A percentile compares a stretch with the other conserved stretches of the same genome.
phyloP scores from a whole-genome alignment of 2,888 invertebrate genomes.

The Acrobasis suavella region DNA sequence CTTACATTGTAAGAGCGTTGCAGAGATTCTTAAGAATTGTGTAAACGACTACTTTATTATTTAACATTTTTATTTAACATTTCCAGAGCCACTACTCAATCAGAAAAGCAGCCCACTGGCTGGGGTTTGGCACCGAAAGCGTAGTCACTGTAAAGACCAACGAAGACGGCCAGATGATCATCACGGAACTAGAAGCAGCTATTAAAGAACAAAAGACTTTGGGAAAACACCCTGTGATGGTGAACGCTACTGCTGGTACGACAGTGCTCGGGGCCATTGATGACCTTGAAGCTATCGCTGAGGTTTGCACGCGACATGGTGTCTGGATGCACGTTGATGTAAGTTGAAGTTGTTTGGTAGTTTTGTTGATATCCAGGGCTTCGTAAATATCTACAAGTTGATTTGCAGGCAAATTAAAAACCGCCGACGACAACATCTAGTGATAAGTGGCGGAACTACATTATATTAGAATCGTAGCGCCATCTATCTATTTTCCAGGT shows the following conservation, averaged over 20 bases:
- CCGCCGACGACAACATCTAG: no score
- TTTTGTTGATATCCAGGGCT: no score
- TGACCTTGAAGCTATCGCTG: constrained; percentile 85
- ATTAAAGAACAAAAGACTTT: constrained; percentile 71
- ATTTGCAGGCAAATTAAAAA: no score
- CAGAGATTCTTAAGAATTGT: no score
- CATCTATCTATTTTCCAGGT: no score
- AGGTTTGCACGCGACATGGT: constrained; percentile 85
- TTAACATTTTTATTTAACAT: background rate
- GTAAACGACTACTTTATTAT: no score
- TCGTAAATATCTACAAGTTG: no score
- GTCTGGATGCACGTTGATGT: constrained; percentile 94
- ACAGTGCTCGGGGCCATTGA: constrained; percentile 94
- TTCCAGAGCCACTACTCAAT: constrained; percentile 91
- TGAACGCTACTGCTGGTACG: constrained; percentile 90
- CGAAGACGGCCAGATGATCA: constrained; percentile 85
- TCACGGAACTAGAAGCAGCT: constrained; percentile 81
- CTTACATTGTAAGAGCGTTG: constrained; percentile 14
- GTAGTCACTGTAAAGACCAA: constrained; percentile 85
- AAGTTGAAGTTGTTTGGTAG: constrained; percentile 50
- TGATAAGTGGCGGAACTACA: no score
- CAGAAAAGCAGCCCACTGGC: constrained; percentile 90
- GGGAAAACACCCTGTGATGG: constrained; percentile 85
- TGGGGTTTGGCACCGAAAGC: constrained; percentile 92
- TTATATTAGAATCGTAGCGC: no score